phyloP scores from a whole-genome alignment of 1,140 invertebrate genomes.

The Lithobius niger region DNA sequence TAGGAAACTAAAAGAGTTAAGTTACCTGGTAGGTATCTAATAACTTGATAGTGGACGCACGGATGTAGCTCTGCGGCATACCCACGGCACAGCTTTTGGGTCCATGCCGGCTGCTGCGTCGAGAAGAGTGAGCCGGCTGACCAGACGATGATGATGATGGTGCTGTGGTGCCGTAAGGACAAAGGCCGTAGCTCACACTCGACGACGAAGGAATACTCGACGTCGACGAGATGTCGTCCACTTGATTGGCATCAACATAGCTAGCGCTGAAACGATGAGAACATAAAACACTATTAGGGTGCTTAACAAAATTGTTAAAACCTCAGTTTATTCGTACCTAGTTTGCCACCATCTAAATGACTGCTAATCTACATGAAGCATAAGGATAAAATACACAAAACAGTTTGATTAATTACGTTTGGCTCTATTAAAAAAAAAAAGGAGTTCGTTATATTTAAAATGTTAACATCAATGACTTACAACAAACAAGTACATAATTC shows the following conservation, averaged over 20 bases:
- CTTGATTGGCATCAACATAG: slow-evolving; percentile 20
- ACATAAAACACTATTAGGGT: not conserved
- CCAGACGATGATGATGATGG: not conserved
- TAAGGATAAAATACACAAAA: too few species aligned
- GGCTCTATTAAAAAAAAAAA: too few species aligned
- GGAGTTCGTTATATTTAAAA: not conserved
- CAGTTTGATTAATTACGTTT: too few species aligned
- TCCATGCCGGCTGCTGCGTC: slow-evolving; percentile 20
- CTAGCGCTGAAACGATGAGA: slow-evolving; percentile 12
- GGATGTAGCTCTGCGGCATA: slow-evolving; percentile 43
- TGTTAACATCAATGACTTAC: too few species aligned
- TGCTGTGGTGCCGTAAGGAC: not conserved
- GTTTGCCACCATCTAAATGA: too few species aligned
- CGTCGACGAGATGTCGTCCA: slow-evolving; percentile 19
- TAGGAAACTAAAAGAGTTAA: slow-evolving; percentile 28
- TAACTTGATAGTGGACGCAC: slow-evolving; percentile 54
- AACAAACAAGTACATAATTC: too few species aligned
- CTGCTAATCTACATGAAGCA: too few species aligned
- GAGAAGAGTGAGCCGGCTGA: not conserved
- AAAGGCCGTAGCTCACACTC: slow-evolving; percentile 11
- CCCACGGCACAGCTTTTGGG: slow-evolving; percentile 16
- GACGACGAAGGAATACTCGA: not conserved
- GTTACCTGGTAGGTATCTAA: slow-evolving; percentile 54
- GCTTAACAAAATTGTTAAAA: not conserved
- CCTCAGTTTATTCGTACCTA: not conserved